Conservation (phyloP, 2,888 invertebrate genomes). For the Drosophila rellima region DNA sequence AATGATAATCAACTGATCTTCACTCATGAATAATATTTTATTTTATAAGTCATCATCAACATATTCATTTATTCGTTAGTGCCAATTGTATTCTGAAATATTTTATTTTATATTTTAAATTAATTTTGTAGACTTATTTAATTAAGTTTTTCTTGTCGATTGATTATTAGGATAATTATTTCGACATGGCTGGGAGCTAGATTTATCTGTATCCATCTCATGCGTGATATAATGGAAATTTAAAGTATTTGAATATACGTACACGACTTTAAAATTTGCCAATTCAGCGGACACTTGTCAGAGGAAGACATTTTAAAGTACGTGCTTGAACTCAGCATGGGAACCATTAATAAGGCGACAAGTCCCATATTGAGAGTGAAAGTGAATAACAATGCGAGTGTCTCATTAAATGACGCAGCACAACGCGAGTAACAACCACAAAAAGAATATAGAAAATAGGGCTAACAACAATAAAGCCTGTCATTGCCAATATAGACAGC, state of each 20-base stretch:
- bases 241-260: neutral
- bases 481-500: conserved; percentile 46
- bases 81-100: too few species aligned
- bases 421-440: conserved; percentile 18
- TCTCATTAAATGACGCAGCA: conserved; percentile 79
- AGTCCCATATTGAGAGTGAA: conserved; percentile 44
- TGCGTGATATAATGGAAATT: neutral
- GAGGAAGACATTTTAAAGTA: conserved; percentile 23
- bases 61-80: too few species aligned
- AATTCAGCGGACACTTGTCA: neutral
- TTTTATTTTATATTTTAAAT: too few species aligned
- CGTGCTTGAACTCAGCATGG: conserved; percentile 31
- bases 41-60: too few species aligned
- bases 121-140: too few species aligned
- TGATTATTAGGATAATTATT: too few species aligned
- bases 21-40: too few species aligned
- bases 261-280: neutral
- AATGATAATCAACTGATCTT: neutral
- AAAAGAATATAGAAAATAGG: conserved; percentile 29
- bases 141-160: too few species aligned
- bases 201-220: neutral
- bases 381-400: conserved; percentile 58
- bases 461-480: conserved; percentile 33
- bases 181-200: neutral
- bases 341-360: conserved; percentile 47